These are phyloP conservation scores for Andrena minutula DNA, from an alignment of 2,888 invertebrate genomes.

Conservation along the genomic window DNA sequence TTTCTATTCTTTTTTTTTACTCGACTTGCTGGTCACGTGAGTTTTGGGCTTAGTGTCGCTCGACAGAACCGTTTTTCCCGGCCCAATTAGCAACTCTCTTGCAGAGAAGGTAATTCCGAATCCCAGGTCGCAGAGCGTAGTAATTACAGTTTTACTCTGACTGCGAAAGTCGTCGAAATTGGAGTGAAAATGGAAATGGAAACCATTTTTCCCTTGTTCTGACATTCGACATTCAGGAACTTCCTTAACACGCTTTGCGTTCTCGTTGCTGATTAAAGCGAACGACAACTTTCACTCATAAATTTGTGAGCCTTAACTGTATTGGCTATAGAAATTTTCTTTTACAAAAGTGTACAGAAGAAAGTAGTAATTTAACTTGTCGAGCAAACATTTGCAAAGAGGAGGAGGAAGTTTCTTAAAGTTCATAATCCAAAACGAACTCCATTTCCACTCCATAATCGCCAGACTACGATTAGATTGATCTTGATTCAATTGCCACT, in stretches of 20 bases:
- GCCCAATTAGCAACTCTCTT: constrained; percentile 37
- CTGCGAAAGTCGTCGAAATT: constrained; percentile 22
- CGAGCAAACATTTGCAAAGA: neutral
- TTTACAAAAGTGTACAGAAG: too few species aligned
- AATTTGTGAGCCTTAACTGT: neutral
- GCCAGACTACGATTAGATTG: constrained; percentile 17
- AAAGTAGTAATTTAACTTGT: too few species aligned
- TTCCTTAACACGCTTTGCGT: neutral
- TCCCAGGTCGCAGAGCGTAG: constrained; percentile 23
- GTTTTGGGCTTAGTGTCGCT: constrained; percentile 27
- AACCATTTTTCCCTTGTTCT: neutral
- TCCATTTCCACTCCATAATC: constrained; percentile 33
- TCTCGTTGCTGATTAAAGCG: neutral
- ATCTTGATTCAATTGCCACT: constrained; percentile 45
- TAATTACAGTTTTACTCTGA: constrained; percentile 36
- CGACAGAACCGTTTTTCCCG: constrained; percentile 22
- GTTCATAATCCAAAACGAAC: neutral
- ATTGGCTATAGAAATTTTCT: neutral
- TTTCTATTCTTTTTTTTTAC: constrained; percentile 11
- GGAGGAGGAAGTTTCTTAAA: neutral
- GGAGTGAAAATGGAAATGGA: constrained; percentile 38
- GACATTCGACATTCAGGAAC: neutral
- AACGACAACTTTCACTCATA: neutral
- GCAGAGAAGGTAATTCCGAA: constrained; percentile 40
- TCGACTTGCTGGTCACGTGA: constrained; percentile 28